These are phyloP conservation scores for Girardinus metallicus DNA, from an alignment of 2,797 vertebrate genomes.

Conservation along the genomic window DNA sequence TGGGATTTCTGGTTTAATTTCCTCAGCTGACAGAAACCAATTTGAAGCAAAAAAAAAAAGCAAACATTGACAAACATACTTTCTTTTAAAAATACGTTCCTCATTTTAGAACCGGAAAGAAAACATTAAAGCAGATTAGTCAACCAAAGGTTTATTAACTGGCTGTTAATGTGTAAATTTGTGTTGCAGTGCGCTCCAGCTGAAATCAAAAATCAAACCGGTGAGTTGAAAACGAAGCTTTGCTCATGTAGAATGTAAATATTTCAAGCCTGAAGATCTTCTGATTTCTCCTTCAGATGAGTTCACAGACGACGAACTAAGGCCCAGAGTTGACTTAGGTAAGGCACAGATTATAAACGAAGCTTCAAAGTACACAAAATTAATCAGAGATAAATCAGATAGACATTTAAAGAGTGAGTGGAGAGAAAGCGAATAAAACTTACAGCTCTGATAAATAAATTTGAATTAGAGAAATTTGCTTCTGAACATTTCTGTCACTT, in stretches of 20 bases:
- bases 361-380: neutral
- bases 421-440: neutral
- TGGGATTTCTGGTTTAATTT: no score
- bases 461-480: neutral
- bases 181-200: conserved; percentile 2
- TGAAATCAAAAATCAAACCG: neutral
- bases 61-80: no score
- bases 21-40: no score
- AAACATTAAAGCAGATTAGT: no score
- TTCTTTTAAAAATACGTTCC: no score
- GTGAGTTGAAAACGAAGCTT: conserved; percentile 7
- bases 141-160: no score
- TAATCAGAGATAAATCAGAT: neutral
- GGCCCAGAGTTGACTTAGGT: neutral
- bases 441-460: neutral
- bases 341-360: conserved; percentile 1
- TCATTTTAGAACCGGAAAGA: no score
- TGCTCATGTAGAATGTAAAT: neutral
- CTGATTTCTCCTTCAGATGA: neutral
- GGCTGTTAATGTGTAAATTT: neutral
- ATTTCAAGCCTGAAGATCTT: neutral
- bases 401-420: neutral
- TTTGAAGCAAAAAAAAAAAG: no score
- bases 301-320: neutral
- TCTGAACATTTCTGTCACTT: neutral